Base-by-base conservation (phyloP, 2,888 invertebrate species). In the Dryadula phaetusa region DNA sequence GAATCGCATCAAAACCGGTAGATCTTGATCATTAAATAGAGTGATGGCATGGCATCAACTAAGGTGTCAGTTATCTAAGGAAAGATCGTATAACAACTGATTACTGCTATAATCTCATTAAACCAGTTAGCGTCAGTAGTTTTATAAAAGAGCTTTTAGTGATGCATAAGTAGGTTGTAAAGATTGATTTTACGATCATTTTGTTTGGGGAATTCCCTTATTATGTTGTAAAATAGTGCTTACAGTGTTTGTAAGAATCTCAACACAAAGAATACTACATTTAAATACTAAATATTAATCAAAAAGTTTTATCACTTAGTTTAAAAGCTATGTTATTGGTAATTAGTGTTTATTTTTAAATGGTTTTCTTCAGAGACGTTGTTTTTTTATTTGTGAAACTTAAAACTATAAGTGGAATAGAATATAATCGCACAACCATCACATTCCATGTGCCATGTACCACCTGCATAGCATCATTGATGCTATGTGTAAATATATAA, bases 111-210 rank as follows among this genome's bases (percentile, higher is more conserved):
- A 87, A 90, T 89, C 87, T 89, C 85, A 87, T 90, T 89, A 86
- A 80, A 81, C 84, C 90, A 90, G 90, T 91, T 90, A 90, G 85
- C 85, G 85, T 86, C 82, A 85, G 84, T 84, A 79, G 83, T 81
- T 85, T 83, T 81, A 81, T 86, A 84, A 88, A 83, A 56, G 69
- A 82, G 86, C 77, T 44, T 18, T 83, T 79, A 80, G 75, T 53
- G 66, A 64, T 69, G 73, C 75, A 81, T 84, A 79, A 85, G 83
- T 84, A 80, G 81, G 80, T 86, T 88, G 85, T 90, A 90, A 92
- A 91, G 79, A 82, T 79, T 79, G 81, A 82, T 86, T 89, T 90
- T 90, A 90, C 86, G 83, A 85, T 79, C 78, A 78, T 78, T 77
- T 80, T 79, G 81, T 81, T 79, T 80, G 76, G 87, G 85, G 88